Evolutionary conservation across 2,888 invertebrate genomes (phyloP).

Genomic region (Eilema sororculum): DNA sequence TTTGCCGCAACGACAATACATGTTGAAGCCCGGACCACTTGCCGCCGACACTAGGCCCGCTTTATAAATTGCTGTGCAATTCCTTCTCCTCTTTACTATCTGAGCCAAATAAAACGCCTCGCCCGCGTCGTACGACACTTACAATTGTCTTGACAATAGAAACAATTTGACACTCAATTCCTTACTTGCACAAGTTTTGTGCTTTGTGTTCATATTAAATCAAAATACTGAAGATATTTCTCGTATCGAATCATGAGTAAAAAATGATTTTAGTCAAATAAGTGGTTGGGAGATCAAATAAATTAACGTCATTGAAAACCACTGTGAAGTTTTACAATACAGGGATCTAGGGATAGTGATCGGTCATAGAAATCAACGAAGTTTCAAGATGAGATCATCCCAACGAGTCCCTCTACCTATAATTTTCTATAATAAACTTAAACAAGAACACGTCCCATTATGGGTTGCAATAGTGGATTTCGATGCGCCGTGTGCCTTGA

Average conservation of each 20-base stretch:
- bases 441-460: conserved; percentile 63
- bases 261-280: background rate
- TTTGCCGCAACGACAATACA: conserved; percentile 75
- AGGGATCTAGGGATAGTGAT: conserved; percentile 6
- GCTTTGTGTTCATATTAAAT: background rate
- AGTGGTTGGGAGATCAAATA: background rate
- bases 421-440: conserved; percentile 73
- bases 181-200: conserved; percentile 1
- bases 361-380: conserved; percentile 26
- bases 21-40: conserved; percentile 55
- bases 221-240: background rate
- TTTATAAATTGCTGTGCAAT: conserved; percentile 73
- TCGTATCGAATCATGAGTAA: background rate
- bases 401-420: conserved; percentile 56
- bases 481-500: conserved; percentile 50
- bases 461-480: conserved; percentile 37
- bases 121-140: conserved; percentile 40
- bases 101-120: conserved; percentile 64
- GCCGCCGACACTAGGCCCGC: conserved; percentile 65
- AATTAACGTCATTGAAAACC: conserved; percentile 9
- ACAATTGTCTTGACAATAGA: conserved; percentile 46
- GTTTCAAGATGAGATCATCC: conserved; percentile 50
- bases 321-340: background rate
- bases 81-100: conserved; percentile 64
- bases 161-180: conserved; percentile 42